Base-by-base conservation (phyloP, 2,113 vertebrate genomes). In the Callipepla squamata region DNA sequence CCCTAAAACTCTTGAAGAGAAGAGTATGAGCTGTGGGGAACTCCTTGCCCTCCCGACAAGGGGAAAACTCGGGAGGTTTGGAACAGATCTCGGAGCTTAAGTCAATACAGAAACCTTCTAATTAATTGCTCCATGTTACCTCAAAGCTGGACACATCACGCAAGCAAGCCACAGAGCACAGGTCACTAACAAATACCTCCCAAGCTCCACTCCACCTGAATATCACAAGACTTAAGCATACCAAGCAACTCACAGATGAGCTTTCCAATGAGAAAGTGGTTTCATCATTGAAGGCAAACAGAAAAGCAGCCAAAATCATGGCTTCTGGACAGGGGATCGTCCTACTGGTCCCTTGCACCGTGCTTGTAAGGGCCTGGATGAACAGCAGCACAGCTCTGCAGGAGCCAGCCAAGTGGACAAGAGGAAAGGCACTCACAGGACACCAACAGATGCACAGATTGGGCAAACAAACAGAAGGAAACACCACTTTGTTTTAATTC, bases 221-320 rank as follows among this genome's bases (percentile, higher is more conserved):
- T 55, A 74, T 4, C 44, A 34, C 1, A 0, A 8, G 86, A 26
- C 34, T 14, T 18, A 4, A 40, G 57, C 34, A 38, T 8, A 51
- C 16, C 59, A 51, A 51, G 3, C 59, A 23, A 50, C 16, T 34
- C 63, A 42, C 63, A 38, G 26, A 6, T 17, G 10, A 21, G 9
- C 42, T 25, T 65, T 44, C 30, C 19, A 4, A 8, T 3, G 30
- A 96, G 17, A 63, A 92, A 82, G 63, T 0, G 7, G 36, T 34
- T 87, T 80, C 18, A 30, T 3, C 42, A 23, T 0, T 23, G 34
- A 75, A 83, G 69, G 3, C 20, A 47, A 84, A 58, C 4, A 36
- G 21, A 50, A 53, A 47, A 75, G 22, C 36, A 87, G 36, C 16
- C 85, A 42, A 62, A 80, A 59, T 2, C 6, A 26, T 2, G 3